A percentile compares a stretch with the other conserved stretches of the same genome.
Evolutionary conservation across 2,113 vertebrate genomes (phyloP).

Genomic region (Panurus biarmicus): DNA sequence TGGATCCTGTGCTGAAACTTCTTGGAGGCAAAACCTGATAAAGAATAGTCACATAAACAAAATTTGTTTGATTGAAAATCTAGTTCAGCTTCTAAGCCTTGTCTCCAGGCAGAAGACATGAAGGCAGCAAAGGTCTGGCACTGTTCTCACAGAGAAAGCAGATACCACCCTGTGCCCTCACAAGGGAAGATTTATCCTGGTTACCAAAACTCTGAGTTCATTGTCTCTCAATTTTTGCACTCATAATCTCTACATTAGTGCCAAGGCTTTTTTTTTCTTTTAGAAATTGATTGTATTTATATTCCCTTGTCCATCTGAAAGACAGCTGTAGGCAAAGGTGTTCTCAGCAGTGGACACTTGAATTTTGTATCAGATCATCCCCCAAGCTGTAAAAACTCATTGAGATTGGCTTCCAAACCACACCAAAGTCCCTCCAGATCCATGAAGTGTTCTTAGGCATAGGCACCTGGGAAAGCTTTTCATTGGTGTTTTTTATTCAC

Average conservation of each 20-base stretch:
- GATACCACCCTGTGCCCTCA: neutral
- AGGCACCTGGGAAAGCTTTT: neutral
- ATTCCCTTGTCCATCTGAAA: neutral
- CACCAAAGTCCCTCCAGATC: neutral
- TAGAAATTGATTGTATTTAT: neutral
- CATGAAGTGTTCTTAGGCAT: neutral
- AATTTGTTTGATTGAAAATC: neutral
- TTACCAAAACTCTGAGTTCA: neutral
- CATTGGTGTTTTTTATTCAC: neutral
- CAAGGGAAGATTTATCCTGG: neutral
- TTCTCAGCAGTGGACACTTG: neutral
- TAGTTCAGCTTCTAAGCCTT: neutral
- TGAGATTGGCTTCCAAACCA: neutral
- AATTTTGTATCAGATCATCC: neutral
- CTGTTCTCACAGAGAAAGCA: neutral
- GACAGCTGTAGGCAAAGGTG: neutral
- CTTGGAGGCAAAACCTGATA: neutral
- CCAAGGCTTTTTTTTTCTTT: neutral
- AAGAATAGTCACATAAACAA: neutral
- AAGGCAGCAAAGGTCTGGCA: neutral
- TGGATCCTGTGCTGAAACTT: neutral
- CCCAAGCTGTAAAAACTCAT: neutral
- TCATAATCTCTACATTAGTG: neutral
- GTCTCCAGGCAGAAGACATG: neutral
- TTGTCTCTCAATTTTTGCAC: neutral